Percentiles rank a stretch among this genome's conserved stretches.
Conservation (phyloP, 2,797 vertebrate genomes). For the Morelia viridis region DNA sequence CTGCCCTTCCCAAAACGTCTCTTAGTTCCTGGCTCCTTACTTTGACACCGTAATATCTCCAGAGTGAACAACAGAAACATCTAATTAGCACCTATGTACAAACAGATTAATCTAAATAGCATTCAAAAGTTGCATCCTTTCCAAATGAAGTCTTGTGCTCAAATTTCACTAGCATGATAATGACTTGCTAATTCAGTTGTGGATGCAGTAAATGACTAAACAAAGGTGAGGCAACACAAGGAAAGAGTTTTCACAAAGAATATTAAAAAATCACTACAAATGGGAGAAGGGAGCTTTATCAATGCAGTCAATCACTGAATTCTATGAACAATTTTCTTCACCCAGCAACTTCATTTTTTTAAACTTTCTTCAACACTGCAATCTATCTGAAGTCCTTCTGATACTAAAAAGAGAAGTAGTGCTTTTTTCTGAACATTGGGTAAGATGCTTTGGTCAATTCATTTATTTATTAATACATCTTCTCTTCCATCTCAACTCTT, state of each 20-base stretch:
- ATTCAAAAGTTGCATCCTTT: background rate
- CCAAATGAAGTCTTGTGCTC: background rate
- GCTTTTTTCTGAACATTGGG: background rate
- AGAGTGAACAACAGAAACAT: background rate
- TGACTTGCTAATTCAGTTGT: background rate
- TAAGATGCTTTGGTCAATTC: background rate
- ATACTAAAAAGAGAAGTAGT: background rate
- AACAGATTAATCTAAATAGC: background rate
- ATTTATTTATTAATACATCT: background rate
- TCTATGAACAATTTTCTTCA: background rate
- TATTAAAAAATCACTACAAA: background rate
- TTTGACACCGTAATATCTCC: background rate
- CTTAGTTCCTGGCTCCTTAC: background rate
- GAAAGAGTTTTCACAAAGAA: background rate
- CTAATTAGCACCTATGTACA: background rate
- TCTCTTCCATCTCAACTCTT: background rate
- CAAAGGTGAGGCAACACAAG: background rate
- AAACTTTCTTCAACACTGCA: background rate
- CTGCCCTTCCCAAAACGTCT: background rate
- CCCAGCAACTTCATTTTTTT: background rate
- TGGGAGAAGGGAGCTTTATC: background rate
- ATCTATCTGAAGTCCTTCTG: background rate
- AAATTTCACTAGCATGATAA: background rate
- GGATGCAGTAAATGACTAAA: background rate
- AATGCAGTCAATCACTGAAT: background rate